Evolutionary conservation across 2,113 vertebrate genomes (phyloP).

Genomic region (Empidonax traillii): DNA sequence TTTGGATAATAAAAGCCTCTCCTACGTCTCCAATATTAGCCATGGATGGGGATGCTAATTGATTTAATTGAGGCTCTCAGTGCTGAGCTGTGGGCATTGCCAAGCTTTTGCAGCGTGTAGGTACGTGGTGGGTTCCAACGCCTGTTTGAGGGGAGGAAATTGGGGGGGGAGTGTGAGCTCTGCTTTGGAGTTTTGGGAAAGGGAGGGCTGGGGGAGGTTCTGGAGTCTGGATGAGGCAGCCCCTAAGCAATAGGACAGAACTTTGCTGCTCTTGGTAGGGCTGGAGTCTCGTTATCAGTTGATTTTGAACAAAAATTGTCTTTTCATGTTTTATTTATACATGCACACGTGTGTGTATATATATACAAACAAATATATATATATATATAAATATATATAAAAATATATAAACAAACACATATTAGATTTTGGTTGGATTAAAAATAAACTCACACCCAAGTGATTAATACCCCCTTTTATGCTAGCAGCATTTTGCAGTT

Average conservation of each 20-base stretch:
- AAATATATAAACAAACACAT: fast-evolving
- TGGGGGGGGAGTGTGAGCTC: fast-evolving
- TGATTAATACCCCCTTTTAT: neutral
- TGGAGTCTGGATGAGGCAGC: fast-evolving
- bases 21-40: constrained; percentile 26
- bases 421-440: neutral
- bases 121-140: neutral
- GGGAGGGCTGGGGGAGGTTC: neutral
- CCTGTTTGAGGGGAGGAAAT: neutral
- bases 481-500: fast-evolving
- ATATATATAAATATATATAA: too few relatives aligned
- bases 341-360: too few relatives aligned
- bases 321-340: neutral
- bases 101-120: neutral
- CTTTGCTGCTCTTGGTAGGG: neutral
- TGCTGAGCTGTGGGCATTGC: neutral
- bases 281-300: neutral
- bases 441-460: neutral
- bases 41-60: constrained; percentile 20
- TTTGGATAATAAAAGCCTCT: constrained; percentile 29
- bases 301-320: neutral
- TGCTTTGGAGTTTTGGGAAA: neutral
- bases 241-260: neutral
- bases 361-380: too few relatives aligned
- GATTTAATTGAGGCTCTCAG: constrained; percentile 20